Evolutionary conservation across 2,888 invertebrate species (phyloP).

Genomic region (Cylloceria caligata): DNA sequence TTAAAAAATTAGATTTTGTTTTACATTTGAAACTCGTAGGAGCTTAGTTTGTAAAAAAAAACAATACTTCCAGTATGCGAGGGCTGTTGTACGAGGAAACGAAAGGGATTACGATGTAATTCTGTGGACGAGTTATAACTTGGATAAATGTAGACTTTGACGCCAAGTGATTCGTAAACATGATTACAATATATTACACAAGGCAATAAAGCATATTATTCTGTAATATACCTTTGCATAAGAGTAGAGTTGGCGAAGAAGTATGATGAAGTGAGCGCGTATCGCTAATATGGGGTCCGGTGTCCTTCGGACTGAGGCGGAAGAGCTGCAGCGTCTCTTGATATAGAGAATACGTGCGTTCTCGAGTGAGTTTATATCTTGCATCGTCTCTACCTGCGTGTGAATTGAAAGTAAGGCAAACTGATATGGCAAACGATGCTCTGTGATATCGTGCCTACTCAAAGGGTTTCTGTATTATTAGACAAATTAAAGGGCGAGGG

Average conservation of each 20-base stretch:
- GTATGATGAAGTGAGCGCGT: neutral
- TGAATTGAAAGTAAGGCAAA: conserved; percentile 12
- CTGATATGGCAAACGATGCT: neutral
- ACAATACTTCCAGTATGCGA: neutral
- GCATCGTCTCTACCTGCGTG: neutral
- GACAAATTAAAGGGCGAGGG: no score
- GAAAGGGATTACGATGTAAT: neutral
- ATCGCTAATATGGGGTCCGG: conserved; percentile 7
- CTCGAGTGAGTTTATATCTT: neutral
- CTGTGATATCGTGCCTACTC: neutral
- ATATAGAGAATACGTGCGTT: neutral
- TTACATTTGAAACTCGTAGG: no score
- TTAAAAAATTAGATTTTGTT: neutral
- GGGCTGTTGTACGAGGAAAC: neutral
- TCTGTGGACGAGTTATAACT: neutral
- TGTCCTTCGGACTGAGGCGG: conserved; percentile 17
- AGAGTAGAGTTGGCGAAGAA: conserved; percentile 19
- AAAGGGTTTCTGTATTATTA: neutral
- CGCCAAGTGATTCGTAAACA: conserved; percentile 6
- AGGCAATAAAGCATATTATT: neutral
- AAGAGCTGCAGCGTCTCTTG: conserved; percentile 13
- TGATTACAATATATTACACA: neutral
- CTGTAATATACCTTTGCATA: neutral
- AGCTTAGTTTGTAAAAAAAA: no score
- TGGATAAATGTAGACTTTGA: conserved; percentile 10